Conservation (phyloP, 2,888 invertebrate species). For the Beris chalybata region DNA sequence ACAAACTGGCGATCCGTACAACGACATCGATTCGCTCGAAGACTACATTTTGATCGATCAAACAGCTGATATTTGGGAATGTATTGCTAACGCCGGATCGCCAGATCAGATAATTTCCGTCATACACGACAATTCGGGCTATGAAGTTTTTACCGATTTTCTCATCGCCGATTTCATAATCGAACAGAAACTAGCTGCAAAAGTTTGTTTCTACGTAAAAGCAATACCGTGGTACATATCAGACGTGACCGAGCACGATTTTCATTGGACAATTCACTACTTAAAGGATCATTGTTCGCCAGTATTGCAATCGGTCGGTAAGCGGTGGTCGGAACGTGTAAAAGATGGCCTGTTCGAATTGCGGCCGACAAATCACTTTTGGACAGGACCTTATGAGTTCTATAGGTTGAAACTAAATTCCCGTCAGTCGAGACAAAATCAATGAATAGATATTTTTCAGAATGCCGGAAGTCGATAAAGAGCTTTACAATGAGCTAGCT, state of each 20-base stretch:
- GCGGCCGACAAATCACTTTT: constrained; percentile 69
- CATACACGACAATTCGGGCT: constrained; percentile 91
- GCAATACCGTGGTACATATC: constrained; percentile 95
- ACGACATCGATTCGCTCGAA: constrained; percentile 60
- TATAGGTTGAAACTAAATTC: constrained; percentile 50
- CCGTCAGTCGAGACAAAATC: not conserved
- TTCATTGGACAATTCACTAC: constrained; percentile 67
- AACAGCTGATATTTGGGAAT: constrained; percentile 61
- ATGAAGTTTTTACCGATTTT: constrained; percentile 88
- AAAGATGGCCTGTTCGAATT: constrained; percentile 57
- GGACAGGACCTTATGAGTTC: constrained; percentile 84
- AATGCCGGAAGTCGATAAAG: constrained; percentile 71
- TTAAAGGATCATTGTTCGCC: constrained; percentile 51
- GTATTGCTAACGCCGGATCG: constrained; percentile 42
- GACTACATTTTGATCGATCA: constrained; percentile 66
- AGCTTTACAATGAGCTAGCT: constrained; percentile 71
- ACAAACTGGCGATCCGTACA: constrained; percentile 61
- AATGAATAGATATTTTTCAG: constrained; percentile 43
- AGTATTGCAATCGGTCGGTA: constrained; percentile 56
- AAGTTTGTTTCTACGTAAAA: constrained; percentile 83
- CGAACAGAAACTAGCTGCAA: constrained; percentile 62
- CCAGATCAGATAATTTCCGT: constrained; percentile 62
- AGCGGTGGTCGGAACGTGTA: constrained; percentile 63
- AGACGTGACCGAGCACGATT: constrained; percentile 78
- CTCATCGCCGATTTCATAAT: constrained; percentile 82